Evolutionary conservation across 2,888 invertebrate species (phyloP).

Genomic region (Heteropelma amictum): DNA sequence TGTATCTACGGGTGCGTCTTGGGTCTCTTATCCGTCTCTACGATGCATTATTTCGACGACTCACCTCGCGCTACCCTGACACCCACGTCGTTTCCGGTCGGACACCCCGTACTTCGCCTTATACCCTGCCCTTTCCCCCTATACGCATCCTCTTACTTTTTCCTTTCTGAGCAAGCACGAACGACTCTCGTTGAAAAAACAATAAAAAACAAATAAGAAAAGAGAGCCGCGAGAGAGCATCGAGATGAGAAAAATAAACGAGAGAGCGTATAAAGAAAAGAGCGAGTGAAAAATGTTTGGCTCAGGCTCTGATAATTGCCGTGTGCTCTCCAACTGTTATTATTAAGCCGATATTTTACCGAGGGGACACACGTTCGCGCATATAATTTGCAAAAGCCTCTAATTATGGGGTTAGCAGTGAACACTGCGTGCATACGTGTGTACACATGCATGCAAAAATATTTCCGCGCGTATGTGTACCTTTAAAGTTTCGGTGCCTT

Average conservation of each 20-base stretch:
- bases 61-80: slow-evolving; percentile 64
- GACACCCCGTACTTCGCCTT: slow-evolving; percentile 56
- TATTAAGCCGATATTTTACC: slow-evolving; percentile 78
- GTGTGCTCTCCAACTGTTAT: slow-evolving; percentile 77
- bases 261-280: slow-evolving; percentile 57
- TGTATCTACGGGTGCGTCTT: neutral
- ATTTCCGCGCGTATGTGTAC: slow-evolving; percentile 27
- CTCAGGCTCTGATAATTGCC: slow-evolving; percentile 74
- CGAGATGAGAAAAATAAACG: slow-evolving; percentile 58
- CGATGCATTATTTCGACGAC: slow-evolving; percentile 60
- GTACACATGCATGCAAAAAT: slow-evolving; percentile 2
- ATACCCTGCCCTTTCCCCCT: slow-evolving; percentile 26
- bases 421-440: slow-evolving; percentile 33
- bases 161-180: slow-evolving; percentile 43
- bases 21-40: slow-evolving; percentile 47
- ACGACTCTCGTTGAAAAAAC: no score
- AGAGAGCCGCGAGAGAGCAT: slow-evolving; percentile 45
- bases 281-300: slow-evolving; percentile 60
- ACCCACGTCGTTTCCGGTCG: slow-evolving; percentile 69
- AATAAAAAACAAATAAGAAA: no score
- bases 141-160: slow-evolving; percentile 23
- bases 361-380: slow-evolving; percentile 77
- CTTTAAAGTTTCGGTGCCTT: slow-evolving; percentile 31
- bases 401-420: slow-evolving; percentile 76
- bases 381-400: slow-evolving; percentile 78